Conservation (phyloP, 2,888 invertebrate genomes). For the Phyto melanocephala region DNA sequence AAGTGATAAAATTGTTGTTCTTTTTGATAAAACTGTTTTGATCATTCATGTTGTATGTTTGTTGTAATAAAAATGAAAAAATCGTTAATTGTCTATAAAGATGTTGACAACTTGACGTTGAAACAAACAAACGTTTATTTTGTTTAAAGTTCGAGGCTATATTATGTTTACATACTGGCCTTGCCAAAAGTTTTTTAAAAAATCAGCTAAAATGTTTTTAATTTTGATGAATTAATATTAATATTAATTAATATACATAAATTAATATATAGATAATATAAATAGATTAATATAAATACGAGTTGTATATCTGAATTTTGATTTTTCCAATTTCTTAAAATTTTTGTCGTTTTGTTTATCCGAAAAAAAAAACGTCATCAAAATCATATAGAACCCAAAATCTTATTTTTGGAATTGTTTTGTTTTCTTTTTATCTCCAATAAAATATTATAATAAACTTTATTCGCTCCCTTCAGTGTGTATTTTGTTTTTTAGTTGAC, state of each 20-base stretch:
- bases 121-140: neutral
- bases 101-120: neutral
- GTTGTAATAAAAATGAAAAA: neutral
- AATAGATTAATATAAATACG: too few relatives aligned
- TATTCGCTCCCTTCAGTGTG: neutral
- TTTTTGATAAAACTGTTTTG: neutral
- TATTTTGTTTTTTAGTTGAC: neutral
- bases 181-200: too few relatives aligned
- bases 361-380: too few relatives aligned
- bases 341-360: neutral
- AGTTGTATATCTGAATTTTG: too few relatives aligned
- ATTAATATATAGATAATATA: too few relatives aligned
- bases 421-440: neutral
- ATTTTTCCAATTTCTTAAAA: neutral
- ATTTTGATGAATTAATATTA: too few relatives aligned
- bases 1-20: slow-evolving; percentile 4
- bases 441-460: neutral
- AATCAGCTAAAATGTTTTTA: too few relatives aligned
- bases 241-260: too few relatives aligned
- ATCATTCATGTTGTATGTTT: neutral
- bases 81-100: neutral
- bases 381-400: too few relatives aligned
- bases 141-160: neutral
- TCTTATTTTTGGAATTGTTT: slow-evolving; percentile 15
- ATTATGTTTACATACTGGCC: too few relatives aligned